Evolutionary conservation across 2,113 vertebrate species (phyloP), one percentile per base, ranked within the genome.

Genomic region (Phalacrocorax carbo): DNA sequence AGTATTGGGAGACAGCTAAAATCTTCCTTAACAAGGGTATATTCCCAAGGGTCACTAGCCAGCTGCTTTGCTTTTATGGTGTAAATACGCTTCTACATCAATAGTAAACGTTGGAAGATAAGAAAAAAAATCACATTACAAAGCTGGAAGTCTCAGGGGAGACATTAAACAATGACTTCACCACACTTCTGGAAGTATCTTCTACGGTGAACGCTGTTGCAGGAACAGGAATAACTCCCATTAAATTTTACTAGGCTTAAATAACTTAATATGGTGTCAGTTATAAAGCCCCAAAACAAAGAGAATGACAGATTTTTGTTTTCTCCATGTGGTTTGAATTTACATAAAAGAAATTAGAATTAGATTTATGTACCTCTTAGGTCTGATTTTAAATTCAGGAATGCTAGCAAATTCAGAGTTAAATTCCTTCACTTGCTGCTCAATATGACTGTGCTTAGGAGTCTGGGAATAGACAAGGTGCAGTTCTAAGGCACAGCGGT

Each of bases 21-120:
- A 79, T 73, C 81, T 91, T 89, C 65, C 75, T 60, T 87, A 86
- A 72, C 22, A 54, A 88, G 60, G 75, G 27, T 95, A 52, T 95
- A 94, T 87, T 96, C 98, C 97, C 88, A 2, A 80, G 95, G 91
- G 97, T 92, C 76, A 36, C 51, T 64, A 70, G 85, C 82, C 97
- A 97, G 96, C 97, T 98, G 97, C 82, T 97, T 91, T 71, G 78
- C 84, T 96, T 97, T 92, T 77, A 82, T 51, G 51, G 58, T 48
- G 18, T 90, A 96, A 95, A 88, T 93, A 90, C 93, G 68, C 72
- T 91, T 89, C 79, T 78, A 57, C 3, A 9, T 96, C 94, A 80
- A 89, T 84, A 92, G 96, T 95, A 89, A 94, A 17, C 76, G 73
- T 46, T 65, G 80, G 71, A 90, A 88, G 87, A 86, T 83, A 89